Percentiles rank a stretch among this genome's conserved stretches.
Conservation (phyloP, 37 sponge, comb jelly and placozoan species). For the Tethya wilhelma region DNA sequence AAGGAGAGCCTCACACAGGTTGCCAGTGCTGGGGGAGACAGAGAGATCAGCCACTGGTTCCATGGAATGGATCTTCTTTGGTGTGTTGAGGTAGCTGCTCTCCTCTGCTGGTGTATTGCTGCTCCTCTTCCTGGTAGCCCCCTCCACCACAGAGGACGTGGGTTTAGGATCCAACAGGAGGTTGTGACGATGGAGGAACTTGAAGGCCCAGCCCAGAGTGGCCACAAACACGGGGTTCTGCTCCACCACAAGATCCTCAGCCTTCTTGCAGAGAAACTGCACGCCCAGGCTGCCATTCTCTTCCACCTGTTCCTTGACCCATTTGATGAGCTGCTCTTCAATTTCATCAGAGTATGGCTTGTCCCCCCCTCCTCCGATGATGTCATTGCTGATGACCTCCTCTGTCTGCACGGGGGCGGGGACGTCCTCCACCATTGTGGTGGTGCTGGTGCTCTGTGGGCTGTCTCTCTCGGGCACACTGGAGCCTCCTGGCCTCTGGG, state of each 20-base stretch:
- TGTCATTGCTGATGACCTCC: constrained; percentile 60
- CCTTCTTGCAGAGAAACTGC: constrained; percentile 37
- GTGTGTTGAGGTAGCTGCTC: constrained; percentile 16
- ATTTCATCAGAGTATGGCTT: constrained; percentile 36
- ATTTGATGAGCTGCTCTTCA: constrained; percentile 46
- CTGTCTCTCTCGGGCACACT: neutral
- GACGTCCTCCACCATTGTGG: constrained; percentile 3
- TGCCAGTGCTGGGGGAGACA: constrained; percentile 53
- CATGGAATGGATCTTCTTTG: constrained; percentile 40
- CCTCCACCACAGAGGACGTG: neutral
- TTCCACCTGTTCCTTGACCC: constrained; percentile 55
- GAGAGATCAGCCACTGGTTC: constrained; percentile 1
- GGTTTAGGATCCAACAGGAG: constrained; percentile 81
- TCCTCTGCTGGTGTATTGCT: neutral
- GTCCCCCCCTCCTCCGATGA: neutral
- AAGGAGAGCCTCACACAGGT: constrained; percentile 67
- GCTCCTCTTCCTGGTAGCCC: constrained; percentile 17
- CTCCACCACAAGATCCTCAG: constrained; percentile 40
- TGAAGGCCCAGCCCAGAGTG: constrained; percentile 77
- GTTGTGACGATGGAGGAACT: constrained; percentile 55
- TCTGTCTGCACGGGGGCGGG: constrained; percentile 64
- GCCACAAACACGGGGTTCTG: constrained; percentile 56
- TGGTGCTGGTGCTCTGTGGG: neutral
- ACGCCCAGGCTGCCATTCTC: constrained; percentile 49
- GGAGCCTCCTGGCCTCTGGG: constrained; percentile 19